Conservation (phyloP, 2,113 vertebrate genomes). For the Choloepus hoffmanni region DNA sequence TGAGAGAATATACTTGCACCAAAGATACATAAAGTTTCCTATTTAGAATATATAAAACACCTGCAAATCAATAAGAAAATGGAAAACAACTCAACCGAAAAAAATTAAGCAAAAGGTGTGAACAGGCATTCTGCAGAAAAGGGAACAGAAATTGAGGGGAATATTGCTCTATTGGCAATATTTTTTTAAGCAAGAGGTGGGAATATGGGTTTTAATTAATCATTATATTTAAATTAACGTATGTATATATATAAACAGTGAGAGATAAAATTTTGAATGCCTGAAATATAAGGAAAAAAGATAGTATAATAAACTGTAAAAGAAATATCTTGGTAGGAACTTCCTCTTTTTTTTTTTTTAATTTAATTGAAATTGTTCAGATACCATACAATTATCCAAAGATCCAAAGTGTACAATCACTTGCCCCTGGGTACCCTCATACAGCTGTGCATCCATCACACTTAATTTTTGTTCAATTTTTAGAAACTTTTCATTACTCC, state of each 20-base stretch:
- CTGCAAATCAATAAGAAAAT: background rate
- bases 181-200: background rate
- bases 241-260: background rate
- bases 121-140: background rate
- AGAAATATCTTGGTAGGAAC: background rate
- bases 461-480: no score
- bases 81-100: background rate
- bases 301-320: background rate
- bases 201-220: background rate
- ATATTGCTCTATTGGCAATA: background rate
- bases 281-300: background rate
- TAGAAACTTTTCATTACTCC: no score
- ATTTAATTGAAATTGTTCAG: no score
- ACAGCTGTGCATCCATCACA: no score
- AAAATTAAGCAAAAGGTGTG: background rate
- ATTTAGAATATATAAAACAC: background rate
- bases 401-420: no score
- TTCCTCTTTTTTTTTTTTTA: background rate
- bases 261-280: background rate
- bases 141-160: background rate
- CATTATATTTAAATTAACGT: background rate
- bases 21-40: background rate
- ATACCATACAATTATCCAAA: no score
- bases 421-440: no score
- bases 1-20: background rate